These are phyloP conservation scores for Caenorhabditis panamensis DNA, from an alignment of 2,888 invertebrate species.

Conservation along the genomic window DNA sequence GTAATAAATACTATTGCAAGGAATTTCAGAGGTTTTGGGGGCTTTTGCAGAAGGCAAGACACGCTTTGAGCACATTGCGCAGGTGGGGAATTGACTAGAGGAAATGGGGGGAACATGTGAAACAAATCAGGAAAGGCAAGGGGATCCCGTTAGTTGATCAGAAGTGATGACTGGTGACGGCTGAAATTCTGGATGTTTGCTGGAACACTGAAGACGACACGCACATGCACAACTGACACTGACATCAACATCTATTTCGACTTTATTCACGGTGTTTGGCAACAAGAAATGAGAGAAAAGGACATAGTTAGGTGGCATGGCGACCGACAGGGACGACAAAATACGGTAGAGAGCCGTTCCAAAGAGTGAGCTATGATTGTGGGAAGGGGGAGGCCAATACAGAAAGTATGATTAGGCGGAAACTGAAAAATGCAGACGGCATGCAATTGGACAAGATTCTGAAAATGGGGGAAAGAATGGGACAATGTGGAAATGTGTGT, in stretches of 20 bases:
- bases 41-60: background rate
- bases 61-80: slow-evolving; percentile 8
- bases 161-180: too few relatives aligned
- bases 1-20: background rate
- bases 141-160: background rate
- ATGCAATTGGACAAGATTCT: slow-evolving; percentile 1
- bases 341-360: background rate
- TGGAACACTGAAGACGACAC: slow-evolving; percentile 1
- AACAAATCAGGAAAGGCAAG: background rate
- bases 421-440: background rate
- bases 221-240: background rate
- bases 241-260: background rate
- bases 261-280: background rate
- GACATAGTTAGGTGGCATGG: background rate
- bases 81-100: slow-evolving; percentile 7
- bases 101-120: background rate
- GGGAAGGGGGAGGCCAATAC: background rate
- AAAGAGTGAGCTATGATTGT: background rate
- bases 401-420: background rate
- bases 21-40: background rate
- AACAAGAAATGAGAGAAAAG: background rate
- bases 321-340: background rate
- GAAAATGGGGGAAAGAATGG: background rate
- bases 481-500: slow-evolving; percentile 1
- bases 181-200: background rate